Evolutionary conservation across 2,888 invertebrate genomes (phyloP).

Genomic region (Tromatobia lineatoria): DNA sequence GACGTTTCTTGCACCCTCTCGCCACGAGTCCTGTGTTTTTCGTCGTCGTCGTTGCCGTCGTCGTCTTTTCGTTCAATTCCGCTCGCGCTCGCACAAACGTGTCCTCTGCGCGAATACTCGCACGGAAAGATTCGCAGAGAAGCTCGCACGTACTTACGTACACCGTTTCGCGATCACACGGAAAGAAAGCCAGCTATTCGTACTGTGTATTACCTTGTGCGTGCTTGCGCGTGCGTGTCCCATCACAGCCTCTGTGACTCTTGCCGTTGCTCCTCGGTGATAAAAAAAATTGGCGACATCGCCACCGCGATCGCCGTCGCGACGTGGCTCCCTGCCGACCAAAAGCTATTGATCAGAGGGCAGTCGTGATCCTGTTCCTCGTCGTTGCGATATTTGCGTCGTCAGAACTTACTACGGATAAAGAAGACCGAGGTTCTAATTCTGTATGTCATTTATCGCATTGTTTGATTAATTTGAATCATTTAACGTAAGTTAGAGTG

Average conservation of each 20-base stretch:
- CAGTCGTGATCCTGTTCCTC: conserved; percentile 45
- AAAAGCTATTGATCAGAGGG: conserved; percentile 80
- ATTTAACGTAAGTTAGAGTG: not conserved
- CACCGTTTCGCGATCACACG: conserved; percentile 58
- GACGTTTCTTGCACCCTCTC: conserved; percentile 67
- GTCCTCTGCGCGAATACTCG: conserved; percentile 68
- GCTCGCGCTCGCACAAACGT: conserved; percentile 33
- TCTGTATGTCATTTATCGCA: not conserved
- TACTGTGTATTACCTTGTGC: conserved; percentile 60
- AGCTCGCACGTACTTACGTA: conserved; percentile 69
- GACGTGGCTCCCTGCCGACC: conserved; percentile 77
- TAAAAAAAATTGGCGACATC: conserved; percentile 77
- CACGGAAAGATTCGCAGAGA: conserved; percentile 67
- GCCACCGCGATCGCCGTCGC: conserved; percentile 78
- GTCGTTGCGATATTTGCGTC: not conserved
- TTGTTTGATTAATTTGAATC: not conserved
- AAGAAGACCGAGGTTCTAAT: not conserved
- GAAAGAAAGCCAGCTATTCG: conserved; percentile 64
- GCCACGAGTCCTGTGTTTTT: conserved; percentile 29
- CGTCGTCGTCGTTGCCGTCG: conserved; percentile 44
- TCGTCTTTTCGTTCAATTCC: conserved; percentile 46
- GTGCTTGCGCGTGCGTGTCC: conserved; percentile 76
- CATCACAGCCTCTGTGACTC: conserved; percentile 59
- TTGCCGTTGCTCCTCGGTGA: conserved; percentile 51
- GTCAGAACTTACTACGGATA: not conserved